These are phyloP conservation scores for Triops longicaudatus DNA, from an alignment of 1,140 invertebrate genomes.

Conservation along the genomic window DNA sequence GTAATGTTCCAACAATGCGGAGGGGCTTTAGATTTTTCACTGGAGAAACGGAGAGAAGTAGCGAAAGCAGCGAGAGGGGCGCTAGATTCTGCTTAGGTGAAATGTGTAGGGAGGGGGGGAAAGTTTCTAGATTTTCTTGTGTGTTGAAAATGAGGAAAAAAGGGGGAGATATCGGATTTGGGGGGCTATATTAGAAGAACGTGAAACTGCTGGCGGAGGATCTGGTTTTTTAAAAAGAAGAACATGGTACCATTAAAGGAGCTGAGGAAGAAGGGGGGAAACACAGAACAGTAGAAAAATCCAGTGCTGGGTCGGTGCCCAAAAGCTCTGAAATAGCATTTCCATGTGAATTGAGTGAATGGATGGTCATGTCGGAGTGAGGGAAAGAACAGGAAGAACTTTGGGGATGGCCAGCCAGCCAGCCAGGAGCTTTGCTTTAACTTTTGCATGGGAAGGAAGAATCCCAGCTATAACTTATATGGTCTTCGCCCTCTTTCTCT, in stretches of 20 bases:
- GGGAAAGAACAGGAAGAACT: conserved; percentile 5
- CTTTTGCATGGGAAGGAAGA: conserved; percentile 15
- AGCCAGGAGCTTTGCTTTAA: not conserved
- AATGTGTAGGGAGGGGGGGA: not conserved
- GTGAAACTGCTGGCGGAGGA: conserved; percentile 10
- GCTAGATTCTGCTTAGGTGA: not conserved
- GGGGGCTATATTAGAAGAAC: not conserved
- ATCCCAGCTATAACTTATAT: conserved; percentile 15
- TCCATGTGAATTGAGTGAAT: conserved; percentile 15
- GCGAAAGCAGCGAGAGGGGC: not conserved
- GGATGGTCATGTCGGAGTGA: conserved; percentile 11
- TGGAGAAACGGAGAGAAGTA: not conserved
- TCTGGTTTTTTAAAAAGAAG: conserved; percentile 1
- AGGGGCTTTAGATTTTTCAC: not conserved
- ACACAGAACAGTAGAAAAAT: not conserved
- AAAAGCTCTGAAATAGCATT: conserved; percentile 12
- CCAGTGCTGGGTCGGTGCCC: conserved; percentile 8
- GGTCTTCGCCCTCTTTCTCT: not conserved
- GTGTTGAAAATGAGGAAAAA: not conserved
- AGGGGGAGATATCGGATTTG: not conserved
- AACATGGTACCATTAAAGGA: not conserved
- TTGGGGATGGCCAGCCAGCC: conserved; percentile 11
- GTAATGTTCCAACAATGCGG: not conserved
- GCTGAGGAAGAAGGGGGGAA: not conserved
- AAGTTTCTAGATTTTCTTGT: not conserved